Conservation (phyloP, 2,113 vertebrate species). For the Plestiodon gilberti region DNA sequence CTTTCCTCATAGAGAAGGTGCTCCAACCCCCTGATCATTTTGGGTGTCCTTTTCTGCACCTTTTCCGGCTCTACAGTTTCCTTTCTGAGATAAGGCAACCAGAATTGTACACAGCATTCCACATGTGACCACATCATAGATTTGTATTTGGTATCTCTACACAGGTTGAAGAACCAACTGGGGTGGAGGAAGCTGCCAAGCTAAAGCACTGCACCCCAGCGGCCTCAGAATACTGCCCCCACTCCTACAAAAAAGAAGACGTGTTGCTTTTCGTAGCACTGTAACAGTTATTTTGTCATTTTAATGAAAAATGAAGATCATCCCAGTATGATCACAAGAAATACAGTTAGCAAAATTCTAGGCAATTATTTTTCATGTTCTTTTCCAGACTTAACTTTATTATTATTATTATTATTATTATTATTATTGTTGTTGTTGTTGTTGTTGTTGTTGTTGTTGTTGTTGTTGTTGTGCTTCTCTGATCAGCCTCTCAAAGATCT, state of each 20-base stretch:
- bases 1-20: background rate
- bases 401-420: too few species aligned
- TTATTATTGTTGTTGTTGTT: constrained; percentile 18
- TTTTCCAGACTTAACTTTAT: constrained; percentile 46
- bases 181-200: background rate
- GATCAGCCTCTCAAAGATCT: constrained; percentile 15
- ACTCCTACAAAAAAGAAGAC: too few species aligned
- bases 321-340: constrained; percentile 34
- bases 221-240: background rate
- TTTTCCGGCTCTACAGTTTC: too few species aligned
- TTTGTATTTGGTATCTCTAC: too few species aligned
- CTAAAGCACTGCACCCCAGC: background rate
- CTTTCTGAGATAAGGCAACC: too few species aligned
- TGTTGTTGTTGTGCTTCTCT: constrained; percentile 1
- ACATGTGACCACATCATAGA: too few species aligned
- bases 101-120: too few species aligned
- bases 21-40: too few species aligned
- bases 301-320: background rate
- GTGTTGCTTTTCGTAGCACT: background rate
- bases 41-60: too few species aligned
- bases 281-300: background rate
- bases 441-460: constrained; percentile 15
- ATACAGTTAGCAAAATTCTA: constrained; percentile 38
- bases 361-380: constrained; percentile 35
- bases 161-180: background rate